Evolutionary conservation across 2,797 vertebrate genomes (phyloP), one percentile per base, ranked within the genome.

Genomic region (Poecile montanus): DNA sequence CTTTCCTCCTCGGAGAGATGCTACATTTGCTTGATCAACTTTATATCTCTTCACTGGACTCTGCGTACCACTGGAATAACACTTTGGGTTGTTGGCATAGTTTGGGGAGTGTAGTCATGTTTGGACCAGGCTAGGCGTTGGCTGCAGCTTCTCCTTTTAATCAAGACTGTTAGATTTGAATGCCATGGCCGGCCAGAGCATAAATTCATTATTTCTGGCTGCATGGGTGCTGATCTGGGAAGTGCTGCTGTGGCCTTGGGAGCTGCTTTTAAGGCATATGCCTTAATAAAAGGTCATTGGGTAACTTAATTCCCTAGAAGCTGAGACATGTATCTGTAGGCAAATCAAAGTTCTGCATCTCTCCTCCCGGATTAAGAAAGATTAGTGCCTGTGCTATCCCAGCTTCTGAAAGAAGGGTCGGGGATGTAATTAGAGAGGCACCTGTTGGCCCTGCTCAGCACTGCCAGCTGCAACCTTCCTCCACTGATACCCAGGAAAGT

Each of bases 111-210:
- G 10, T 36, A 45, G 14, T n/a, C 0, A 0, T 18, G 1, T 44
- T 66, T 16, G 47, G 74, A 32, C 27, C 22, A 10, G 73, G 20
- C 13, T 36, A 22, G 72, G 36, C 3, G 36, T 47, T 42, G 50
- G 53, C 73, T 50, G 58, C 42, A 54, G 45, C 53, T 47, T 50
- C 36, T 77, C 10, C 27, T 56, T 62, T 42, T 58, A 56, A 66
- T 60, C 30, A 25, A 54, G 7, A 27, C 26, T 18, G 47, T 54
- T 23, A 27, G 34, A 27, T 51, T 34, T 36, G 19, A 51, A 16
- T 34, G 40, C 36, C 2, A 1, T 0, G 1, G 21, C 10, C 0
- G 0, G 34, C 38, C 25, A 54, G n/a, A 67, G 14, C 13, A 8
- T 27, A 21, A 68, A 62, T 40, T 44, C 4, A 0, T 71, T 47